Percentiles rank a stretch among this genome's conserved stretches.
These are phyloP conservation scores for Apodemia hepburni DNA, from an alignment of 2,888 invertebrate species.

Conservation along the genomic window DNA sequence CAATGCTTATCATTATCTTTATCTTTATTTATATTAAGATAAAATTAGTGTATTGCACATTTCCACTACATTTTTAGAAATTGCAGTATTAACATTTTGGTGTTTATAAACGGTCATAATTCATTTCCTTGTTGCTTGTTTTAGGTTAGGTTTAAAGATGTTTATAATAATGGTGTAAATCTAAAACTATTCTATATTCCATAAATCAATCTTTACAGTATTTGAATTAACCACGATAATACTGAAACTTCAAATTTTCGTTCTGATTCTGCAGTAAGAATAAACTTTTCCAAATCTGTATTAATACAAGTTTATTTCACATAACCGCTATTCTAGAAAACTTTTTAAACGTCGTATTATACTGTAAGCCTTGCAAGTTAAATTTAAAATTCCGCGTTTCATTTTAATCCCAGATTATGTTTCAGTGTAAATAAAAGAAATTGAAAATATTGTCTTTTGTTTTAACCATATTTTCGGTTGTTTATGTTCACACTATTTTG, in stretches of 20 bases:
- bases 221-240: background rate
- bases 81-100: no score
- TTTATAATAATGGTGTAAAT: no score
- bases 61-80: no score
- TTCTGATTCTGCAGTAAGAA: background rate
- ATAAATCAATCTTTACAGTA: no score
- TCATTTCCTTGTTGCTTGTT: no score
- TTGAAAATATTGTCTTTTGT: conserved; percentile 4
- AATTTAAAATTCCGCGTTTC: background rate
- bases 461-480: background rate
- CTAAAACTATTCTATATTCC: no score
- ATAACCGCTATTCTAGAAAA: background rate
- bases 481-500: no score
- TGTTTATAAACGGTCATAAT: no score
- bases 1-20: no score
- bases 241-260: background rate
- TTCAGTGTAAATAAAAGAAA: background rate
- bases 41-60: no score
- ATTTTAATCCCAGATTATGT: background rate
- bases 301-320: background rate
- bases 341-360: background rate
- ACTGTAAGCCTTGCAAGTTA: background rate
- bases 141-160: no score
- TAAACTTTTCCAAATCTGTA: background rate
- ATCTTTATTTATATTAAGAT: no score